These are phyloP conservation scores for Melinopterus prodromus DNA, from an alignment of 2,888 invertebrate species.

Conservation along the genomic window DNA sequence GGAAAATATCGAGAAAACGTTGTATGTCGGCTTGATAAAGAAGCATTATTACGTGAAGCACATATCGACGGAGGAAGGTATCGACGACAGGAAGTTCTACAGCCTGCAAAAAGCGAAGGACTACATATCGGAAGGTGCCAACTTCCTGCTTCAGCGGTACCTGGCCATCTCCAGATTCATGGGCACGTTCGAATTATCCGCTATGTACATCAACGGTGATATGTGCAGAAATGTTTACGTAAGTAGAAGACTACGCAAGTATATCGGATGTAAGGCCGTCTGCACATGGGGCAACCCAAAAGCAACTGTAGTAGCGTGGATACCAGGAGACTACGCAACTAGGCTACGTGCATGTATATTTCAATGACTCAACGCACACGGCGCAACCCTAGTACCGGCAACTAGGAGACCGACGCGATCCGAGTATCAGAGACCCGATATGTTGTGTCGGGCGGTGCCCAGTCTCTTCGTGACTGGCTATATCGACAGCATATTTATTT, in stretches of 20 bases:
- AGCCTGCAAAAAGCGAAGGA: conserved; percentile 62
- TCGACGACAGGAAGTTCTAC: conserved; percentile 64
- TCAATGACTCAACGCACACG: too few species aligned
- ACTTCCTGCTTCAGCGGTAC: conserved; percentile 68
- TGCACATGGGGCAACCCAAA: too few species aligned
- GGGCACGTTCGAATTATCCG: conserved; percentile 66
- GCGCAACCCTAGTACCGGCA: too few species aligned
- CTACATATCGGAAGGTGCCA: conserved; percentile 70
- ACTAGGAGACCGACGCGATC: too few species aligned
- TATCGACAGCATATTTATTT: too few species aligned
- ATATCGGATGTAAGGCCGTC: neutral
- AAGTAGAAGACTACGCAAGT: conserved; percentile 49
- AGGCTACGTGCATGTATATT: too few species aligned
- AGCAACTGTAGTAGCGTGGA: too few species aligned
- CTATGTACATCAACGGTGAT: conserved; percentile 67
- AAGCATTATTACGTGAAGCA: conserved; percentile 66
- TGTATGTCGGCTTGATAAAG: conserved; percentile 66
- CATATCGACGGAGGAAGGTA: conserved; percentile 60
- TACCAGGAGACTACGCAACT: too few species aligned
- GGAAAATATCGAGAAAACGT: conserved; percentile 58
- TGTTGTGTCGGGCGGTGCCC: too few species aligned
- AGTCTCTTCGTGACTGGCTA: too few species aligned
- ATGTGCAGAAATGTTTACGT: conserved; percentile 70
- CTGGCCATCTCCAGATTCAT: conserved; percentile 64
- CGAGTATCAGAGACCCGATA: too few species aligned